Evolutionary conservation across 2,113 vertebrate genomes (phyloP).

Genomic region (Harpagus bidentatus): DNA sequence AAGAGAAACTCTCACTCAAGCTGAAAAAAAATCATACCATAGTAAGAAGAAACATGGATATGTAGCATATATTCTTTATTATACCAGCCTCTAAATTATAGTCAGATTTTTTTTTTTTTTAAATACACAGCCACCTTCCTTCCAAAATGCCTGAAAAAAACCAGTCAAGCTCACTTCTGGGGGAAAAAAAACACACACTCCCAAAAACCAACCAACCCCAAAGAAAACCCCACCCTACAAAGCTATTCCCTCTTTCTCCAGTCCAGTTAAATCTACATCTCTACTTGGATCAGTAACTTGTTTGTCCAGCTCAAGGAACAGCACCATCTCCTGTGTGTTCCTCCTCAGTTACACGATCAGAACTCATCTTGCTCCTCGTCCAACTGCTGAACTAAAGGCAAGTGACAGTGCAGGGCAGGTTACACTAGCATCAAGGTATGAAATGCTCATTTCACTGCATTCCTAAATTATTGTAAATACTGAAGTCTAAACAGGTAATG

Average conservation of each 20-base stretch:
- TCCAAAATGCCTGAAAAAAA: neutral
- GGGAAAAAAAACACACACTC: accelerated
- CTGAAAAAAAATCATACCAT: neutral
- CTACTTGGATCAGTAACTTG: neutral
- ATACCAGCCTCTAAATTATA: neutral
- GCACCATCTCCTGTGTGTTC: neutral
- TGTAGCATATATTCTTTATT: neutral
- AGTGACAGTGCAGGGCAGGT: neutral
- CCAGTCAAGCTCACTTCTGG: neutral
- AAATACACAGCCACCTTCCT: neutral
- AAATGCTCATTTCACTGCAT: neutral
- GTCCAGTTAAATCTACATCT: neutral
- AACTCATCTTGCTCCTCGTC: neutral
- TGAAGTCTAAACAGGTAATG: neutral
- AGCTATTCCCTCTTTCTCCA: neutral
- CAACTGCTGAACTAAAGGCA: neutral
- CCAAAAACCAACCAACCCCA: neutral
- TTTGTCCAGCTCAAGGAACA: neutral
- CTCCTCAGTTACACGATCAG: neutral
- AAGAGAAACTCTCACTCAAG: neutral
- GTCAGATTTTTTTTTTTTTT: neutral
- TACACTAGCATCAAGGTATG: neutral
- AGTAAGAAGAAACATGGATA: neutral
- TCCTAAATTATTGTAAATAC: neutral
- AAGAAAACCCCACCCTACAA: neutral